phyloP scores from a whole-genome alignment of 2,888 invertebrate species.

The Sarcophaga rosellei region DNA sequence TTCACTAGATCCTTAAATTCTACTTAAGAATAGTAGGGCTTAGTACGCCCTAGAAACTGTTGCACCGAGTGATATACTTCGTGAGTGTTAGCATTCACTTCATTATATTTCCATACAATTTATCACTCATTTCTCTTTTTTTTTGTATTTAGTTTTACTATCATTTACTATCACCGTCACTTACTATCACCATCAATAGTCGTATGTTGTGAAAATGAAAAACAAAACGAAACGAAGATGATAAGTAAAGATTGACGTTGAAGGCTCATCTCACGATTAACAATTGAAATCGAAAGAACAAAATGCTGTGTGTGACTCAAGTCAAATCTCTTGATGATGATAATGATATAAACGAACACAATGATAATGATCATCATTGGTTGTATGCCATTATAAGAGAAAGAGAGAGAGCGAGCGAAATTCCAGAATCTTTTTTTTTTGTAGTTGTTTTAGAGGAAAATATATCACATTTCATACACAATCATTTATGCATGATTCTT shows the following conservation, averaged over 20 bases:
- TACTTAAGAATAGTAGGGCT: no score
- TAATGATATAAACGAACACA: not conserved
- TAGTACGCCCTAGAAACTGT: no score
- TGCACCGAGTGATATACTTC: no score
- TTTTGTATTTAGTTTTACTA: no score
- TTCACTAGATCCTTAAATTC: no score
- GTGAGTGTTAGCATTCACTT: no score
- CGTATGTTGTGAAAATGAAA: slow-evolving; percentile 21
- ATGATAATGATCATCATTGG: slow-evolving; percentile 47
- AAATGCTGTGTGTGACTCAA: not conserved
- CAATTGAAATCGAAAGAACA: slow-evolving; percentile 40
- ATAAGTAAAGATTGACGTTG: slow-evolving; percentile 71
- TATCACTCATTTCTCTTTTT: no score
- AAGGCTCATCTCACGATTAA: slow-evolving; percentile 73
- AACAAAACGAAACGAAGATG: slow-evolving; percentile 22
- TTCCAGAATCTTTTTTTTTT: not conserved
- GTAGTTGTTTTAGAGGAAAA: slow-evolving; percentile 7
- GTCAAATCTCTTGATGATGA: slow-evolving; percentile 20
- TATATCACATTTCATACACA: slow-evolving; percentile 61
- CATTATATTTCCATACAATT: no score
- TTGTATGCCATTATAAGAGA: slow-evolving; percentile 12
- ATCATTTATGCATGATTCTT: slow-evolving; percentile 18
- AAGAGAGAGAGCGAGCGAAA: slow-evolving; percentile 39
- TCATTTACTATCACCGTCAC: no score
- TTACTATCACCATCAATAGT: not conserved